Evolutionary conservation across 2,888 invertebrate genomes (phyloP).

Genomic region (Linnaemya tessellans): DNA sequence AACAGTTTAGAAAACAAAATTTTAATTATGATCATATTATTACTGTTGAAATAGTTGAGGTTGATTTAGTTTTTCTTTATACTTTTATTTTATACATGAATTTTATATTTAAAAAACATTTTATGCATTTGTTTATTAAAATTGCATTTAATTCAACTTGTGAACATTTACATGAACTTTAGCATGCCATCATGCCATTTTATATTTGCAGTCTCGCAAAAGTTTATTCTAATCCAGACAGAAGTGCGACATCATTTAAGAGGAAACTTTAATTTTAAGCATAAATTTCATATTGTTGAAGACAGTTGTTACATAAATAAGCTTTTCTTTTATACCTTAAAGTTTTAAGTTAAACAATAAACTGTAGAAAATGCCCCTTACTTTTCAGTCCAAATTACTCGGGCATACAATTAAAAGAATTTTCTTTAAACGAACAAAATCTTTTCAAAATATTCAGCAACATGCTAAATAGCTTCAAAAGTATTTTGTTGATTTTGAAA

Average conservation of each 20-base stretch:
- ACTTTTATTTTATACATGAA: background rate
- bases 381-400: background rate
- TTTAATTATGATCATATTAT: slow-evolving; percentile 46
- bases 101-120: too few relatives aligned
- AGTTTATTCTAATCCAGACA: background rate
- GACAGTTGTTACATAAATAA: background rate
- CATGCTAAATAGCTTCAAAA: slow-evolving; percentile 36
- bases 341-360: background rate
- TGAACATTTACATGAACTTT: too few relatives aligned
- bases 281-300: background rate
- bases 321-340: background rate
- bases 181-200: background rate
- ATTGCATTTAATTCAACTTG: too few relatives aligned
- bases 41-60: slow-evolving; percentile 23
- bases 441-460: background rate
- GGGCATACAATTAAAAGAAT: background rate
- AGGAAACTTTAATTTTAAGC: background rate
- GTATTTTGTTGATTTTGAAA: slow-evolving; percentile 15
- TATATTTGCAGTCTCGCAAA: background rate
- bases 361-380: background rate
- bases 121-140: too few relatives aligned
- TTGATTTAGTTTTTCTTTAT: background rate
- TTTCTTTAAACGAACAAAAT: background rate
- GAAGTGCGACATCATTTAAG: background rate
- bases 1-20: slow-evolving; percentile 11